These are phyloP conservation scores for Molanna angustata DNA, from an alignment of 2,888 invertebrate genomes.

Conservation along the genomic window DNA sequence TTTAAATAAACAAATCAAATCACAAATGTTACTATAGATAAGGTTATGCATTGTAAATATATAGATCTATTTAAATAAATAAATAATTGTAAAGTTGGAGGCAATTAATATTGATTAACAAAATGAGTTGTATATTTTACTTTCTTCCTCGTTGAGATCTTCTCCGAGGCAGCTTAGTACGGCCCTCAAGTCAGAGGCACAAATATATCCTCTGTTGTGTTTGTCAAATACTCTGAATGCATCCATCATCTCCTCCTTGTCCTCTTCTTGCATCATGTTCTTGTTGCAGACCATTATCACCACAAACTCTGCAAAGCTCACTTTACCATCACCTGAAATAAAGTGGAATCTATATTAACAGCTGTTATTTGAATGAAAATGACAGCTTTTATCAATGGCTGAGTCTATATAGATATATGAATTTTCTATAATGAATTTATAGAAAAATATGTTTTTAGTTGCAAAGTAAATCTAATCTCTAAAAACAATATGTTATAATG, in stretches of 20 bases:
- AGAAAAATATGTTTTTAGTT: not conserved
- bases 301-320: conserved; percentile 86
- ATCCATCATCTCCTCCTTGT: conserved; percentile 68
- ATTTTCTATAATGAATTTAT: not conserved
- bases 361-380: no score
- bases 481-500: no score
- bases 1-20: no score
- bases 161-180: conserved; percentile 87
- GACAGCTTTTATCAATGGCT: no score
- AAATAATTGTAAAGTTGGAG: not conserved
- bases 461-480: not conserved
- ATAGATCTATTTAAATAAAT: no score
- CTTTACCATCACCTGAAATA: conserved; percentile 73
- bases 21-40: no score
- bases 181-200: conserved; percentile 82
- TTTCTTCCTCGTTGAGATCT: conserved; percentile 86
- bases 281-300: conserved; percentile 71
- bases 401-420: no score
- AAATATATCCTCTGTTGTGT: conserved; percentile 86
- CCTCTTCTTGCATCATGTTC: conserved; percentile 69
- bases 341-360: not conserved
- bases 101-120: not conserved
- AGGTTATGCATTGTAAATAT: no score
- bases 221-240: conserved; percentile 89
- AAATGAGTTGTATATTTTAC: no score